Evolutionary conservation across 2,888 invertebrate genomes (phyloP).

Genomic region (Thecophora atra): DNA sequence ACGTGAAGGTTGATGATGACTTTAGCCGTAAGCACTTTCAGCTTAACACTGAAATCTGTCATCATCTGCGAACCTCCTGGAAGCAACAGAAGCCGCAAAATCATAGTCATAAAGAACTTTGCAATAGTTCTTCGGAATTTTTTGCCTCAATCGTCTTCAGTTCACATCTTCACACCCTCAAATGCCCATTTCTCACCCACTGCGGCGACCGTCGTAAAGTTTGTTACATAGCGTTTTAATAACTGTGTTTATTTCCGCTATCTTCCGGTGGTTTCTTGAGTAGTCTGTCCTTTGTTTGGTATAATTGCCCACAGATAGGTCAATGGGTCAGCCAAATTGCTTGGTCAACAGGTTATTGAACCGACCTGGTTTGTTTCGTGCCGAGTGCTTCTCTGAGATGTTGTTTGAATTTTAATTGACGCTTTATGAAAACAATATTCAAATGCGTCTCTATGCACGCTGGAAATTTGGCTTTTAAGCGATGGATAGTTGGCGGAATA

Average conservation of each 20-base stretch:
- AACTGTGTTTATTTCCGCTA: neutral
- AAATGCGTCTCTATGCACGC: neutral
- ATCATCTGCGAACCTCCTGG: too few relatives aligned
- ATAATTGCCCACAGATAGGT: neutral
- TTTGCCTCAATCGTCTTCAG: neutral
- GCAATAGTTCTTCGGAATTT: neutral
- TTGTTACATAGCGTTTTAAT: neutral
- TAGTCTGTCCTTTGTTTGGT: neutral
- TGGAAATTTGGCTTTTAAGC: neutral
- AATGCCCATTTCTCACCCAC: neutral
- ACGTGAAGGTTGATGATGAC: too few relatives aligned
- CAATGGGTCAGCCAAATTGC: neutral
- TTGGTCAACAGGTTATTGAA: neutral
- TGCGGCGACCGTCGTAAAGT: neutral
- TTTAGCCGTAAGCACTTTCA: too few relatives aligned
- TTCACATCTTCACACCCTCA: neutral
- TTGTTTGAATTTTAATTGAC: constrained; percentile 12
- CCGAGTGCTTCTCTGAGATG: neutral
- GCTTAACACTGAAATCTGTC: too few relatives aligned
- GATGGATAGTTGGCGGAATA: neutral
- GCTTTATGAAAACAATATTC: neutral
- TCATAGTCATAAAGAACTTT: too few relatives aligned
- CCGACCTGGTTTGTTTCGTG: neutral
- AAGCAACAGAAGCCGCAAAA: too few relatives aligned
- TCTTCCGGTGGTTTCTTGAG: neutral